Evolutionary conservation across 53 echinoderm and acorn worm species (phyloP), one percentile per base, ranked within the genome.

Genomic region (Pentamera pediparva): DNA sequence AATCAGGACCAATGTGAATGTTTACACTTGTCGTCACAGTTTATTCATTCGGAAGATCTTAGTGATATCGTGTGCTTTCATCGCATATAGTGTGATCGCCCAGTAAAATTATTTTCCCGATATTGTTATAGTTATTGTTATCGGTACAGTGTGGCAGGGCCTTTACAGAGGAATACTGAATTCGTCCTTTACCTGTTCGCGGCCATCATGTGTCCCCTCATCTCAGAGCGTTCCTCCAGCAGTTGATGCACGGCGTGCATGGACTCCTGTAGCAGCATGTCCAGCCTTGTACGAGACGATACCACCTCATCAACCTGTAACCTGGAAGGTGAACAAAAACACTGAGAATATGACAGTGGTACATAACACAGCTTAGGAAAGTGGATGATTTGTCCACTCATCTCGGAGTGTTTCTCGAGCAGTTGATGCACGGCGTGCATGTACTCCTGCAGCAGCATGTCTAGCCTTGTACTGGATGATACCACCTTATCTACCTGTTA

Each of bases 251-350:
- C 49, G 3, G 96, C 83, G 37, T 79, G 61, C 74, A 76, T 78
- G 7, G 88, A 76, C 77, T 96, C 96, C 57, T 91, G 90, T 13
- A 87, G 82, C 12, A 88, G 69, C 88, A 96, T 91, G 52, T 90
- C 79, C 15, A 90, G 75, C 47, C 81, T 76, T 27, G 85, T 88
- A 27, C 90, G 54, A 3, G 81, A 96, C 3, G 82, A 65, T 13
- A 96, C 86, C 2, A 91, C 65, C 62, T 96, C 96, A 81, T 96
- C 96, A 1, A 96, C 96, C 62, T 96, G 96, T 37, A 96, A 67
- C 40, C 96, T 96, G 82, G 41, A 39, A 32, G 3, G 11, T 3
- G 57, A 58, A 20, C 22, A 11, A 21, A 35, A 62, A 59, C 26
- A 59, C 26, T 6, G 31, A 0, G 2, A 25, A 26, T 24, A 22